phyloP scores from a whole-genome alignment of 2,888 invertebrate genomes.

The Drosophila trichaetosa region DNA sequence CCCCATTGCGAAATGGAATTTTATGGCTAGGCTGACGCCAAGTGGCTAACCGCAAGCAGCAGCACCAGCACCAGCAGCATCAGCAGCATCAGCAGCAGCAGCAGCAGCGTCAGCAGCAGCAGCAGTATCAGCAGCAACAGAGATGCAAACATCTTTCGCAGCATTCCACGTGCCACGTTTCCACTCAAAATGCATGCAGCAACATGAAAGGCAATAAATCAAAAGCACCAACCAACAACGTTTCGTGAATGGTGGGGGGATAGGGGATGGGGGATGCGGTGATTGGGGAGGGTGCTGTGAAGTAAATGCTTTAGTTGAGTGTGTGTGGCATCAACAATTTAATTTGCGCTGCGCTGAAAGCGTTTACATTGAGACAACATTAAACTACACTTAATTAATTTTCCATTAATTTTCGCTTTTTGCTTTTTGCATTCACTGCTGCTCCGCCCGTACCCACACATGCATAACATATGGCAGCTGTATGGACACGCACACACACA shows the following conservation, averaged over 20 bases:
- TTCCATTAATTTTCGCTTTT: constrained; percentile 74
- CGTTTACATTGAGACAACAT: constrained; percentile 78
- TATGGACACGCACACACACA: neutral
- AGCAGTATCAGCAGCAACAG: too few relatives aligned
- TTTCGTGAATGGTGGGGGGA: neutral
- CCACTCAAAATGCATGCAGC: constrained; percentile 45
- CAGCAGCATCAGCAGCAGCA: neutral
- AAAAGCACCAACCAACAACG: constrained; percentile 45
- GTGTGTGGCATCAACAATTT: constrained; percentile 64
- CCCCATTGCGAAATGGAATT: constrained; percentile 58
- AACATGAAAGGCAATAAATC: constrained; percentile 71
- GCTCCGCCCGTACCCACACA: neutral
- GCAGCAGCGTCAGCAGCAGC: too few relatives aligned
- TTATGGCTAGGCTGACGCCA: constrained; percentile 58
- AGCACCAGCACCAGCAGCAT: neutral
- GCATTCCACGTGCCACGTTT: constrained; percentile 3
- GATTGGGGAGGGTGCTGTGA: neutral
- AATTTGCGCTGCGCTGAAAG: constrained; percentile 74
- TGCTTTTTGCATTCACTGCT: constrained; percentile 23
- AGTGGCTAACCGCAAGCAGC: constrained; percentile 47
- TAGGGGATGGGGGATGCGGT: neutral
- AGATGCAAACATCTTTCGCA: constrained; percentile 7
- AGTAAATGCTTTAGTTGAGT: neutral
- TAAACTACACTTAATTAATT: constrained; percentile 77
- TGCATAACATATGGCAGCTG: neutral